Conservation (phyloP, 2,888 invertebrate species). For the Adineta ricciae region DNA sequence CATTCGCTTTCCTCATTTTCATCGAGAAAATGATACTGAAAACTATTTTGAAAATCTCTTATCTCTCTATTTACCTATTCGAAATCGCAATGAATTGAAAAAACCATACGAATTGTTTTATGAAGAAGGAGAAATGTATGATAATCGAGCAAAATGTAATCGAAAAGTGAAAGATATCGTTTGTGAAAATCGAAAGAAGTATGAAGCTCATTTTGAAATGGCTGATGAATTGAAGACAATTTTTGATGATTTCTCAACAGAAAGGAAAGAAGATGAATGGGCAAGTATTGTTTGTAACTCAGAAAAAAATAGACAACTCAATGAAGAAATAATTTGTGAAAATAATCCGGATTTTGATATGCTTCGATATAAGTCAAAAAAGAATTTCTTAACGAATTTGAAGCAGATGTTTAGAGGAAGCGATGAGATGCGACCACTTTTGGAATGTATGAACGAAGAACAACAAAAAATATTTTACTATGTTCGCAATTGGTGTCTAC, state of each 20-base stretch:
- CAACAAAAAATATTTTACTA: constrained; percentile 32
- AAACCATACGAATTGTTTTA: not conserved
- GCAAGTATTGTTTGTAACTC: not conserved
- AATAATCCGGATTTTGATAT: not conserved
- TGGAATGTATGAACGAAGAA: constrained; percentile 24
- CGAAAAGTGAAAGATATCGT: not conserved
- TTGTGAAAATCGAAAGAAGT: not conserved
- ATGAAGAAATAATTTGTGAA: too few species aligned
- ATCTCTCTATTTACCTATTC: not conserved
- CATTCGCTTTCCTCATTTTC: not conserved
- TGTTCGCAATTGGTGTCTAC: constrained; percentile 32
- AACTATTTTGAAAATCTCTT: not conserved
- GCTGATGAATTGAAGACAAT: not conserved
- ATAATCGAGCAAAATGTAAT: not conserved
- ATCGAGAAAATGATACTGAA: not conserved
- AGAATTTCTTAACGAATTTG: not conserved
- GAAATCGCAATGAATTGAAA: not conserved
- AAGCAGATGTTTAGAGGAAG: not conserved
- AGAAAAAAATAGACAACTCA: not conserved
- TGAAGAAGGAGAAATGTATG: not conserved
- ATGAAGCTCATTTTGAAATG: not conserved
- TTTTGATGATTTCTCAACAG: not conserved
- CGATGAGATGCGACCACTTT: not conserved
- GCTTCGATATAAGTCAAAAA: not conserved
- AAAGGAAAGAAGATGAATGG: not conserved